phyloP scores from a whole-genome alignment of 2,113 vertebrate species.

The Chamaea fasciata region DNA sequence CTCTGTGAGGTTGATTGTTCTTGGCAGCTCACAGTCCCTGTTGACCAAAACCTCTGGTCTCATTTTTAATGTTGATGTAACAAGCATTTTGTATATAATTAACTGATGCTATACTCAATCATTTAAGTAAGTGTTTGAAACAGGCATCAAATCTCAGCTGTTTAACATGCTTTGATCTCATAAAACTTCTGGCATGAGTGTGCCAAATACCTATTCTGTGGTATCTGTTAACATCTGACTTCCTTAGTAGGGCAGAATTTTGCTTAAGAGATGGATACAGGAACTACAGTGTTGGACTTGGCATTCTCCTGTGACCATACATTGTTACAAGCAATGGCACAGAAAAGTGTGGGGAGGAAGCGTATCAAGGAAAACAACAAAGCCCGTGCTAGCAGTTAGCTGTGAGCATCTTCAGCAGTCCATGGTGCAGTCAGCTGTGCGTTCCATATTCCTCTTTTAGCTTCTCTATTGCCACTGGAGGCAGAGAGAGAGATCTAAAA shows the following conservation, averaged over 20 bases:
- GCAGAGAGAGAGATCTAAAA: neutral
- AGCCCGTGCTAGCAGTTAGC: neutral
- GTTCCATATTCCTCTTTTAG: neutral
- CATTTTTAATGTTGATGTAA: neutral
- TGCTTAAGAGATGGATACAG: neutral
- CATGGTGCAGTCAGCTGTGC: accelerated
- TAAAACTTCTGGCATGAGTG: neutral
- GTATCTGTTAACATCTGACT: neutral
- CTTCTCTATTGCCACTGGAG: neutral
- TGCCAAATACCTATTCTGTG: neutral
- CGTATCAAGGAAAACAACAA: neutral
- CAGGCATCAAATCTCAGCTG: neutral
- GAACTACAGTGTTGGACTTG: neutral
- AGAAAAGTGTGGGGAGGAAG: neutral
- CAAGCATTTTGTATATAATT: neutral
- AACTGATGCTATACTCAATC: neutral
- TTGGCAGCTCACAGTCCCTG: neutral
- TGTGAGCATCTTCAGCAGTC: neutral
- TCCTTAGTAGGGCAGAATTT: neutral
- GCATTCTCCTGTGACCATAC: neutral
- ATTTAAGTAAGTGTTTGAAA: neutral
- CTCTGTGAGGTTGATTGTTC: neutral
- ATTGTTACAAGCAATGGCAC: neutral
- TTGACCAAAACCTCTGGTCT: neutral
- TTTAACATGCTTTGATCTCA: neutral